These are phyloP conservation scores for Chrysaora quinquecirrha DNA, from an alignment of 30 jellyfish, hydroid and myxozoan genomes.

Conservation along the genomic window DNA sequence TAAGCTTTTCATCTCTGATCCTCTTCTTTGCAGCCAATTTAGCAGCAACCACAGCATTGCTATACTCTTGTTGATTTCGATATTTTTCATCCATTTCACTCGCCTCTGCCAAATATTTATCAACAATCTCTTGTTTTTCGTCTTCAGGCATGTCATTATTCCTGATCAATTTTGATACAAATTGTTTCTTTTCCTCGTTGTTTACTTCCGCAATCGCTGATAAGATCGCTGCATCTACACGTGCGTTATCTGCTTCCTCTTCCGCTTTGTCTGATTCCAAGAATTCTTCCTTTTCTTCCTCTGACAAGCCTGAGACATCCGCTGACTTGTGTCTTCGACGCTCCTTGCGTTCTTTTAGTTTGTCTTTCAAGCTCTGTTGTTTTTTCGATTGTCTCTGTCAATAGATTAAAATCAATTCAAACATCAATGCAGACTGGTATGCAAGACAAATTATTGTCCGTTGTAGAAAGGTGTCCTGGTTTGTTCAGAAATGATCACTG, in stretches of 20 bases:
- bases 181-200: slow-evolving; percentile 28
- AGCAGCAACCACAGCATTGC: slow-evolving; percentile 80
- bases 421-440: too few relatives aligned
- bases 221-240: slow-evolving; percentile 58
- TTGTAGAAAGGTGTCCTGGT: too few relatives aligned
- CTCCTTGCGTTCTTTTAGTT: slow-evolving; percentile 61
- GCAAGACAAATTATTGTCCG: too few relatives aligned
- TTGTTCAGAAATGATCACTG: too few relatives aligned
- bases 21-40: slow-evolving; percentile 84
- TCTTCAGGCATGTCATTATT: slow-evolving; percentile 70
- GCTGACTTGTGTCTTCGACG: slow-evolving; percentile 70
- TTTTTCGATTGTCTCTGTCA: slow-evolving; percentile 42
- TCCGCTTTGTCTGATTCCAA: slow-evolving; percentile 75
- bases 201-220: slow-evolving; percentile 54
- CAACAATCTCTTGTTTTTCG: slow-evolving; percentile 59
- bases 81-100: slow-evolving; percentile 62
- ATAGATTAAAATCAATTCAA: background rate
- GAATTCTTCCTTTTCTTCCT: slow-evolving; percentile 58
- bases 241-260: slow-evolving; percentile 66
- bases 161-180: slow-evolving; percentile 16
- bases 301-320: slow-evolving; percentile 60
- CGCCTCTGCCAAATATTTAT: slow-evolving; percentile 61
- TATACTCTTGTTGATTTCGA: slow-evolving; percentile 67
- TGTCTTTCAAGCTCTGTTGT: slow-evolving; percentile 63
- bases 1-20: slow-evolving; percentile 73